These are phyloP conservation scores for Ischnus inquisitorius DNA, from an alignment of 2,888 invertebrate species.

Conservation along the genomic window DNA sequence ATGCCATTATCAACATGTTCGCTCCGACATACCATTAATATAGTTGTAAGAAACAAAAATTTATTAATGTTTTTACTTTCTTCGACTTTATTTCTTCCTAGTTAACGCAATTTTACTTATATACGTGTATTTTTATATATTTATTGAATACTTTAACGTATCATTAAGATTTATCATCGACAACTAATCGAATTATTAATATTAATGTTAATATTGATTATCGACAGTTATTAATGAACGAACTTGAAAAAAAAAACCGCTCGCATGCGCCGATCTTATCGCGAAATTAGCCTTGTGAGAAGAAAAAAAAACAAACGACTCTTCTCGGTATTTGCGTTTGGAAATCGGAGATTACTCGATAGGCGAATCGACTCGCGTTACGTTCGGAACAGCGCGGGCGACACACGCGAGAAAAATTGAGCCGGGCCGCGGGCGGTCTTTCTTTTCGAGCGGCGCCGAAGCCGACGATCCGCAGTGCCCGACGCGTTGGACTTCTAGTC, in stretches of 20 bases:
- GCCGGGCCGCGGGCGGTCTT: conserved; percentile 13
- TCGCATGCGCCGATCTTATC: conserved; percentile 10
- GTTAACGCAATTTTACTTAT: too few species aligned
- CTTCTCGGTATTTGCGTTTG: conserved; percentile 17
- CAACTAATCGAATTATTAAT: background rate
- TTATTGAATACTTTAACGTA: too few species aligned
- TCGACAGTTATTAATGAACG: background rate
- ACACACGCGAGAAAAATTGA: conserved; percentile 29
- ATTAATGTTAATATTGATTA: too few species aligned
- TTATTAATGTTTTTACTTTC: too few species aligned
- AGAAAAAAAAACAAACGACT: background rate
- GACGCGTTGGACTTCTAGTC: conserved; percentile 51
- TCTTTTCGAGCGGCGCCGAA: conserved; percentile 26
- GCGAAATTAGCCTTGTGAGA: background rate
- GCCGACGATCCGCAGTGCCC: conserved; percentile 16
- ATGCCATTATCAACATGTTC: background rate
- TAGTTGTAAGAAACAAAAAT: too few species aligned
- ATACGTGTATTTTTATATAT: background rate
- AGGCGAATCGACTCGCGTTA: conserved; percentile 33
- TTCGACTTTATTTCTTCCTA: too few species aligned
- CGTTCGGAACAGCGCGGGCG: background rate
- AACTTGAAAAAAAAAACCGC: background rate
- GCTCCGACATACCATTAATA: too few species aligned
- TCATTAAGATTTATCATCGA: too few species aligned
- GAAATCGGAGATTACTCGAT: conserved; percentile 45